Evolutionary conservation across 2,113 vertebrate species (phyloP).

Genomic region (Lethenteron reissneri): DNA sequence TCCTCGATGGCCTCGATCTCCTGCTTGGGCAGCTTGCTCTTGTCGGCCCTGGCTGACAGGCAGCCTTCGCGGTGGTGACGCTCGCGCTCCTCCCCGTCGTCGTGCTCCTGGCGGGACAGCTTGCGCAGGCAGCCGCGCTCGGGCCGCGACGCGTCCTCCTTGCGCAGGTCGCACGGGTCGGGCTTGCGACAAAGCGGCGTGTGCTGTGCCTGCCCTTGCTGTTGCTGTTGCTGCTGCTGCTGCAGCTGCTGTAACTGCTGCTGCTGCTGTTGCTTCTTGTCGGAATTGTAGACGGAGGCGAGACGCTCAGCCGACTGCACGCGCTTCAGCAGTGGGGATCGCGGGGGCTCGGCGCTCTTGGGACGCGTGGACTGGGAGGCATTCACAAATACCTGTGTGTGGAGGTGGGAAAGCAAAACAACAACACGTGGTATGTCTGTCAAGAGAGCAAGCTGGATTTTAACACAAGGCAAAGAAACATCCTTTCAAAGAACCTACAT

Average conservation of each 20-base stretch:
- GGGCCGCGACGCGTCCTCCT: slow-evolving; percentile 21
- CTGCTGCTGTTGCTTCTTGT: slow-evolving; percentile 33
- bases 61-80: background rate
- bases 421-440: no score
- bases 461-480: no score
- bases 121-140: slow-evolving; percentile 25
- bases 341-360: slow-evolving; percentile 54
- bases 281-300: slow-evolving; percentile 26
- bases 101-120: slow-evolving; percentile 43
- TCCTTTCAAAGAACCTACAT: no score
- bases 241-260: slow-evolving; percentile 45
- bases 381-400: no score
- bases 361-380: slow-evolving; percentile 25
- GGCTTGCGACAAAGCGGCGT: slow-evolving; percentile 54
- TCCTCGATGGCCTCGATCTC: slow-evolving; percentile 17
- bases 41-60: background rate
- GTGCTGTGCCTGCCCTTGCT: slow-evolving; percentile 48
- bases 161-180: slow-evolving; percentile 21
- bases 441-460: no score
- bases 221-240: slow-evolving; percentile 42
- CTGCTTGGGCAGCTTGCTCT: slow-evolving; percentile 10
- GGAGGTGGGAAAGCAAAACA: no score
- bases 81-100: slow-evolving; percentile 15
- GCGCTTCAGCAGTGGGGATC: slow-evolving; percentile 51
- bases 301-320: slow-evolving; percentile 63